Base-by-base conservation (phyloP, 2,113 vertebrate species). In the Raja brachyura region DNA sequence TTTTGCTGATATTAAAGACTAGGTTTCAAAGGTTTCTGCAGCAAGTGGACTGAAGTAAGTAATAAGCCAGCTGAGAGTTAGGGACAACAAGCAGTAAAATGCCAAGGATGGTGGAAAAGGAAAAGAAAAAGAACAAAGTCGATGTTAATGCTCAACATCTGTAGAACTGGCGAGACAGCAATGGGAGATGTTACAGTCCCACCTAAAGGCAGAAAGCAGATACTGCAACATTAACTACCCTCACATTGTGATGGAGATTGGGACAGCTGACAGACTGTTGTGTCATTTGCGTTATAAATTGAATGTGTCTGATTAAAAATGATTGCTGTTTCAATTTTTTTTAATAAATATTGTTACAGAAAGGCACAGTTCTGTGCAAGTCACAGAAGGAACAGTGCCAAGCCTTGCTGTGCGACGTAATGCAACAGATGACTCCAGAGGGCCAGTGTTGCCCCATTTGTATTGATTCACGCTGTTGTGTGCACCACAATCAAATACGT, bases 401-500 rank as follows among this genome's bases (percentile, higher is more conserved):
- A 18, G 3, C 1, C n/a, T n/a, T 88, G 83, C 59, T 7, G 59
- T 88, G 83, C 28, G n/a, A n/a, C 2, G 63, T 88, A 66, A 31
- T 18, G 25, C 83, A 88, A 59, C 83, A 88, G 83, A 31, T 63
- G 28, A 66, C 83, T 2, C 59, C 83, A 13, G 59, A 31, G 5
- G n/a, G 13, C 28, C 83, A 88, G 6, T 88, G 83, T n/a, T 88
- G 83, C n/a, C 83, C 83, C 16, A 59, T 88, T 16, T 88, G 83
- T 66, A n/a, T 33, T 33, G 59, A 88, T 28, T 88, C 59, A 88
- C 59, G 9, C 28, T 14, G n/a, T n/a, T 88, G 83, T 61, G 59
- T 63, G 28, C 59, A 88, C n/a, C 83, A 31, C 59, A n/a, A 66
- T 33, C 83, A 88, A 66, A 28, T 88, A 31, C 83, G 63, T 88